phyloP scores from a whole-genome alignment of 2,113 vertebrate genomes.

The Leucoraja erinaceus region DNA sequence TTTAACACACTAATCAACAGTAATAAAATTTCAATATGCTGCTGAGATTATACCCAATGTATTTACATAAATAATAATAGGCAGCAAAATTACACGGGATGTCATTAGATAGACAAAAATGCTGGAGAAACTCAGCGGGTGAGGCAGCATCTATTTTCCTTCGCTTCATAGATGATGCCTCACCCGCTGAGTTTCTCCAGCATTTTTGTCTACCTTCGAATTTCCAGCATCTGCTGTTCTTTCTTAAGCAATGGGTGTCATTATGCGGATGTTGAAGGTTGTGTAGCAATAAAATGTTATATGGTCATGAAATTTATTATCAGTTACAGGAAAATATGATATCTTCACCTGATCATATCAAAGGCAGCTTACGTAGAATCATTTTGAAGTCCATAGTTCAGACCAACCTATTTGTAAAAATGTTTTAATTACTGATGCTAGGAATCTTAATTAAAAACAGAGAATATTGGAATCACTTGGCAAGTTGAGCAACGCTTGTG shows the following conservation, averaged over 20 bases:
- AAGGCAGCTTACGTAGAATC: not conserved
- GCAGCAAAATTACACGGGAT: not conserved
- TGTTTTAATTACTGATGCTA: no score
- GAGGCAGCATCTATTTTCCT: no score
- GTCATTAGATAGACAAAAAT: no score
- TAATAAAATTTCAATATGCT: not conserved
- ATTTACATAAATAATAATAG: not conserved
- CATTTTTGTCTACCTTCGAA: not conserved
- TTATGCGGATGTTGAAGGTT: not conserved
- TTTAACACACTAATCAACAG: not conserved
- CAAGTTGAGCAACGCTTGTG: no score
- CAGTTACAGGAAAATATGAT: not conserved
- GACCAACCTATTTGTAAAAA: not conserved
- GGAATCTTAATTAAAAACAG: no score
- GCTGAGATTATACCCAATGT: not conserved
- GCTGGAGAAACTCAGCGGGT: no score
- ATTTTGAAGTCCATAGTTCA: not conserved
- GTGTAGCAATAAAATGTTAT: not conserved
- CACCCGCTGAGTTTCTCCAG: no score
- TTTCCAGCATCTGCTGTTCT: no score
- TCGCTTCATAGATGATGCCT: no score
- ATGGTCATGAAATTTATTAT: not conserved
- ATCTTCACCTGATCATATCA: not conserved
- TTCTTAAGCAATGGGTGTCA: not conserved
- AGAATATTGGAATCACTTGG: no score